A percentile compares a stretch with the other conserved stretches of the same genome.
These are phyloP conservation scores for Eurosta solidaginis DNA, from an alignment of 1,140 invertebrate species.

Conservation along the genomic window DNA sequence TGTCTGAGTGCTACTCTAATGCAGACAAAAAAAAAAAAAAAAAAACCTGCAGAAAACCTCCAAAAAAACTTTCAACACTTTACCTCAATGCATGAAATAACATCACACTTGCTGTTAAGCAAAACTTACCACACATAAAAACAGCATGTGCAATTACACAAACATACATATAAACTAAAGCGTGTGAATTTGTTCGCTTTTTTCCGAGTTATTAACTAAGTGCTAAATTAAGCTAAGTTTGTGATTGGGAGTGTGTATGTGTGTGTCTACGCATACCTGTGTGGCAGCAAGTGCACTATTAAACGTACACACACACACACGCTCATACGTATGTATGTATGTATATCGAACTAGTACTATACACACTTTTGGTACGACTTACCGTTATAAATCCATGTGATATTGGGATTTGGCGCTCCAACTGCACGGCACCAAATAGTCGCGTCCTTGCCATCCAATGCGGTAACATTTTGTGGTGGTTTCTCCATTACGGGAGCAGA, in stretches of 20 bases:
- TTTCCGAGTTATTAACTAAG: constrained; percentile 17
- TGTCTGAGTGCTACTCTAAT: constrained; percentile 5
- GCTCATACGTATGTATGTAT: not conserved
- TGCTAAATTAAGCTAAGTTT: not conserved
- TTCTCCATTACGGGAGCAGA: constrained; percentile 81
- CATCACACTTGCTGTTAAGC: not conserved
- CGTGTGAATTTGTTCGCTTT: not conserved
- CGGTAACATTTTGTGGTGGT: constrained; percentile 82
- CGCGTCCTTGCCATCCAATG: constrained; percentile 90
- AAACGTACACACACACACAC: not conserved
- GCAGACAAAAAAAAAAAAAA: not conserved
- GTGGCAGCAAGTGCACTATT: not conserved
- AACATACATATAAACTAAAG: not conserved
- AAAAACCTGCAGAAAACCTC: too few species aligned
- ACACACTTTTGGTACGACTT: constrained; percentile 50
- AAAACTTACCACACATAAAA: not conserved
- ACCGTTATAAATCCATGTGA: constrained; percentile 92
- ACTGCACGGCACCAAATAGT: constrained; percentile 82
- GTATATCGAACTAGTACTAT: not conserved
- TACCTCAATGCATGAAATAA: constrained; percentile 8
- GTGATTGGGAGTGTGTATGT: too few species aligned
- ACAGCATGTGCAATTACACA: not conserved
- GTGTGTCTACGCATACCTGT: not conserved
- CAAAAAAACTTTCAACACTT: constrained; percentile 13
- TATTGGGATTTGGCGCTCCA: constrained; percentile 86